Conservation (phyloP, 2,888 invertebrate genomes). For the Podotricha telesiphe region DNA sequence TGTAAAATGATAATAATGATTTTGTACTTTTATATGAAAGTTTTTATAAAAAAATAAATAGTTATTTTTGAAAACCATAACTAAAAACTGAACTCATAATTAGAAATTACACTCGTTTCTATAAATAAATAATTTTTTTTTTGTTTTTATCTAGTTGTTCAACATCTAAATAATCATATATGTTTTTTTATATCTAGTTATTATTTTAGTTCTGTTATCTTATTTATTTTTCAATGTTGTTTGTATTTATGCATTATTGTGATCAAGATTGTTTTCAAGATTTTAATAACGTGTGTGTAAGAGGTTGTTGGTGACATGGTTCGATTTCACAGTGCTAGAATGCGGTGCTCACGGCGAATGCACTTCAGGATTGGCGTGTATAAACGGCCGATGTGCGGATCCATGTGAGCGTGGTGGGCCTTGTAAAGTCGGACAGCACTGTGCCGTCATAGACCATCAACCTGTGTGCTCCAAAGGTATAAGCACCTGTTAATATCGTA, state of each 20-base stretch:
- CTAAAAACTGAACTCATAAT: background rate
- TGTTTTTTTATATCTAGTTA: background rate
- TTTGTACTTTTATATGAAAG: conserved; percentile 1
- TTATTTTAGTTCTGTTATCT: background rate
- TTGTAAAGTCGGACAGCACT: conserved; percentile 89
- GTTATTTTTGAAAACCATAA: background rate
- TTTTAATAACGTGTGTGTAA: conserved; percentile 41
- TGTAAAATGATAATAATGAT: background rate
- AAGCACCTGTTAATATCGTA: background rate
- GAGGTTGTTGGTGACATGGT: conserved; percentile 40
- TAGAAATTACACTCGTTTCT: background rate
- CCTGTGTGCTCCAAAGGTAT: conserved; percentile 91
- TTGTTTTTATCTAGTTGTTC: too few species aligned
- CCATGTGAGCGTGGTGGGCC: conserved; percentile 90
- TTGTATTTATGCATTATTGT: background rate
- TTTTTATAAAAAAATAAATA: too few species aligned
- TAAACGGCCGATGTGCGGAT: conserved; percentile 90
- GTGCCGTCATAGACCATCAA: conserved; percentile 92
- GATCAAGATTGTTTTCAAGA: background rate
- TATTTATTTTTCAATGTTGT: background rate
- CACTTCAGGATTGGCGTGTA: conserved; percentile 89
- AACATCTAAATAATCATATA: too few species aligned
- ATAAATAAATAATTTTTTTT: too few species aligned
- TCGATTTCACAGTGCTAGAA: conserved; percentile 86
- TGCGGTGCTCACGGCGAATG: conserved; percentile 93